Evolutionary conservation across 2,113 vertebrate genomes (phyloP).

Genomic region (Hipposideros armiger): DNA sequence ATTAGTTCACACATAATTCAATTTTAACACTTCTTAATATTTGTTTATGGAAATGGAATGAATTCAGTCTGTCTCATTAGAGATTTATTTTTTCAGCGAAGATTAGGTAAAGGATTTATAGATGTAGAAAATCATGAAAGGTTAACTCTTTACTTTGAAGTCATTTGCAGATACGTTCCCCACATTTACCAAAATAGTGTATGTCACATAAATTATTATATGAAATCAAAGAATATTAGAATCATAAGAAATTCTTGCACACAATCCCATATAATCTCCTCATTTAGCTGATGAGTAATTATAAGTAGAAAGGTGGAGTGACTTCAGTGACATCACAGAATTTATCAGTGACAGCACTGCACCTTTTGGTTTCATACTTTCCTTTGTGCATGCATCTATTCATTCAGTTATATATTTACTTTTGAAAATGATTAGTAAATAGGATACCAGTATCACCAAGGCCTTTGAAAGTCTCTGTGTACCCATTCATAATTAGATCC

Average conservation of each 20-base stretch:
- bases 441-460: not conserved
- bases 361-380: not conserved
- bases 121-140: not conserved
- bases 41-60: conserved; percentile 19
- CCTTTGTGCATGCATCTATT: not conserved
- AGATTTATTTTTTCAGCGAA: conserved; percentile 30
- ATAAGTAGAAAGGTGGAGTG: not conserved
- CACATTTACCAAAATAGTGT: not conserved
- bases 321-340: not conserved
- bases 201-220: not conserved
- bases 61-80: not conserved
- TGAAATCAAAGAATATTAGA: not conserved
- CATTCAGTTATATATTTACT: not conserved
- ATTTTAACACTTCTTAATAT: not conserved
- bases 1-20: not conserved
- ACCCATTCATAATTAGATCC: not conserved
- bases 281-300: not conserved
- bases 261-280: not conserved
- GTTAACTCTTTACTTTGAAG: not conserved
- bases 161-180: not conserved
- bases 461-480: not conserved
- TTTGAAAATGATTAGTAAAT: not conserved
- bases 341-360: not conserved
- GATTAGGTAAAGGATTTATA: not conserved
- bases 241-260: not conserved